Evolutionary conservation across 30 jellyfish, hydroid and myxozoan genomes (phyloP).

Genomic region (Sanderia malayensis): DNA sequence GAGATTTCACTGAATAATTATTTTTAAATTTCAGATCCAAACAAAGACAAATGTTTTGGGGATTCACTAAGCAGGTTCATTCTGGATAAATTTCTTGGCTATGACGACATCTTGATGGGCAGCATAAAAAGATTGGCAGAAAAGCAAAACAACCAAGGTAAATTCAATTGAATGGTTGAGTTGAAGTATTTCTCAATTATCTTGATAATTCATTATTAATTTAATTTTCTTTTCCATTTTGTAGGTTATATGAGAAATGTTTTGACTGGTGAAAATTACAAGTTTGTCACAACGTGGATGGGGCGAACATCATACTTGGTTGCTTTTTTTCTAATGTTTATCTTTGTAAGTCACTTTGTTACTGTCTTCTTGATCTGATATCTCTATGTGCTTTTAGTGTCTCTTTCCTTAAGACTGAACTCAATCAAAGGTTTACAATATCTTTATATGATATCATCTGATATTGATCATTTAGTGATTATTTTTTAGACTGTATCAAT

Average conservation of each 20-base stretch:
- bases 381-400: too few relatives aligned
- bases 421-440: too few relatives aligned
- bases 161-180: neutral
- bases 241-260: constrained; percentile 89
- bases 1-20: too few relatives aligned
- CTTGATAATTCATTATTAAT: constrained; percentile 23
- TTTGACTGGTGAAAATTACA: constrained; percentile 84
- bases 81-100: constrained; percentile 82
- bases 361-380: too few relatives aligned
- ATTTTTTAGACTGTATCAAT: constrained; percentile 76
- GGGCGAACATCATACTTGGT: constrained; percentile 81
- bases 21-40: constrained; percentile 66
- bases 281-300: constrained; percentile 83
- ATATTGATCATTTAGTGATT: too few relatives aligned
- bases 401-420: too few relatives aligned
- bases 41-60: constrained; percentile 85
- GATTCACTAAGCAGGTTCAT: constrained; percentile 75
- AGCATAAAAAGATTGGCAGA: constrained; percentile 90
- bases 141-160: constrained; percentile 80
- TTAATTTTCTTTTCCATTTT: neutral
- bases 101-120: constrained; percentile 89
- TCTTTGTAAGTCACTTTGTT: constrained; percentile 91
- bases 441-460: too few relatives aligned
- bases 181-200: neutral
- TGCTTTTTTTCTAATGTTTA: constrained; percentile 81